Conservation (phyloP, 2,797 vertebrate species). For the Poeciliopsis infans region DNA sequence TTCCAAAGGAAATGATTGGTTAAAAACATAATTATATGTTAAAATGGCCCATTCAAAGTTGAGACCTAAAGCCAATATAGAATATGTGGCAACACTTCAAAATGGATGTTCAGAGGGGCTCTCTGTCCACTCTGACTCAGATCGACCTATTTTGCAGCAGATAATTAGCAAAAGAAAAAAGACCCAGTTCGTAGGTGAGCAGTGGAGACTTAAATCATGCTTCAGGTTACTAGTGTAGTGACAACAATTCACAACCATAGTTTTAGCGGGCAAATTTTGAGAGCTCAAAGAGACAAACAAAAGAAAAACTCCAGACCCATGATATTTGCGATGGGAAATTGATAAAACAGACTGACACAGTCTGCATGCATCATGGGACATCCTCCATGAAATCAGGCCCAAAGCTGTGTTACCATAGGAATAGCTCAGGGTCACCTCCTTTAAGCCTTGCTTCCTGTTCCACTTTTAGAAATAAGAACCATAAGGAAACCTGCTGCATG, state of each 20-base stretch:
- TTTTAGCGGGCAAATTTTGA: not conserved
- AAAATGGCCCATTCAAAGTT: not conserved
- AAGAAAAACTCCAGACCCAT: not conserved
- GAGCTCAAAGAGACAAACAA: not conserved
- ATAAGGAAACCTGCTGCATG: constrained; percentile 1
- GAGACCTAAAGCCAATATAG: not conserved
- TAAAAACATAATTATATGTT: not conserved
- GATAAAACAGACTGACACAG: not conserved
- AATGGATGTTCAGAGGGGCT: not conserved
- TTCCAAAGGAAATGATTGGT: not conserved
- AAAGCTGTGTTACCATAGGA: not conserved
- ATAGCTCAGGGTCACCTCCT: constrained; percentile 5
- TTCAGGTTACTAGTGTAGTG: not conserved
- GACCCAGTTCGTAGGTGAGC: not conserved
- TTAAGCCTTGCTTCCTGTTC: not conserved
- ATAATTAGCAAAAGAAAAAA: not conserved
- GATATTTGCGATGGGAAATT: not conserved
- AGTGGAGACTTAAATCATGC: not conserved
- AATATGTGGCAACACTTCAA: not conserved
- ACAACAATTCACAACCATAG: not conserved
- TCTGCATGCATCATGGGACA: not conserved
- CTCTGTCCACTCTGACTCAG: not conserved
- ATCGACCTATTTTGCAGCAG: not conserved
- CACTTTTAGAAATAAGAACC: constrained; percentile 2
- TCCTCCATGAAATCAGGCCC: constrained; percentile 1